Conservation (phyloP, 2,888 invertebrate species). For the Tetrapedia diversipes region DNA sequence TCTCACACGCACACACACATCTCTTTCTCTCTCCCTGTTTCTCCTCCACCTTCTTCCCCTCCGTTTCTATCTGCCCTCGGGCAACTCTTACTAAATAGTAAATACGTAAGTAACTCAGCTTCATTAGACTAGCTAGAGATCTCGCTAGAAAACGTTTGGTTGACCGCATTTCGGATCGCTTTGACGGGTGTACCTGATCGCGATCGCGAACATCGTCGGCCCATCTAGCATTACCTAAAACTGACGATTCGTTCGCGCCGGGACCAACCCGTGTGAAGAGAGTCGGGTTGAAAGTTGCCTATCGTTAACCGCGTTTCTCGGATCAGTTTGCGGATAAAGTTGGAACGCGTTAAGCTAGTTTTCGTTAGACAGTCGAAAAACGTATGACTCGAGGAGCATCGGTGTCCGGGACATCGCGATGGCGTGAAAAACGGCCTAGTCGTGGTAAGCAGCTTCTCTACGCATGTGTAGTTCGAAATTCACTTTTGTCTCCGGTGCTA, state of each 20-base stretch:
- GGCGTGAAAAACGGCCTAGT: not conserved
- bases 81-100: not conserved
- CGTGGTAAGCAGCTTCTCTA: not conserved
- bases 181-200: too few relatives aligned
- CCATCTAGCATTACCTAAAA: slow-evolving; percentile 17
- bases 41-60: not conserved
- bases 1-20: slow-evolving; percentile 4
- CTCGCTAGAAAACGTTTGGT: slow-evolving; percentile 14
- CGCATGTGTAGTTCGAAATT: too few relatives aligned
- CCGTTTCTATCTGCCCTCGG: not conserved
- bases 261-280: not conserved
- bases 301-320: too few relatives aligned
- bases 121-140: slow-evolving; percentile 49
- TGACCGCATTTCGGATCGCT: slow-evolving; percentile 7
- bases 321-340: slow-evolving; percentile 1
- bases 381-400: not conserved
- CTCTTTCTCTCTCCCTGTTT: slow-evolving; percentile 19
- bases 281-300: not conserved
- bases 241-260: not conserved
- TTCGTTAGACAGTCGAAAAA: not conserved
- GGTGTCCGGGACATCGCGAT: not conserved
- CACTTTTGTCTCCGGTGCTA: too few relatives aligned
- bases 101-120: slow-evolving; percentile 27
- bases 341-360: slow-evolving; percentile 23
- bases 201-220: slow-evolving; percentile 15